These are phyloP conservation scores for Oceanodroma tethys DNA, from an alignment of 2,113 vertebrate species.

Conservation along the genomic window DNA sequence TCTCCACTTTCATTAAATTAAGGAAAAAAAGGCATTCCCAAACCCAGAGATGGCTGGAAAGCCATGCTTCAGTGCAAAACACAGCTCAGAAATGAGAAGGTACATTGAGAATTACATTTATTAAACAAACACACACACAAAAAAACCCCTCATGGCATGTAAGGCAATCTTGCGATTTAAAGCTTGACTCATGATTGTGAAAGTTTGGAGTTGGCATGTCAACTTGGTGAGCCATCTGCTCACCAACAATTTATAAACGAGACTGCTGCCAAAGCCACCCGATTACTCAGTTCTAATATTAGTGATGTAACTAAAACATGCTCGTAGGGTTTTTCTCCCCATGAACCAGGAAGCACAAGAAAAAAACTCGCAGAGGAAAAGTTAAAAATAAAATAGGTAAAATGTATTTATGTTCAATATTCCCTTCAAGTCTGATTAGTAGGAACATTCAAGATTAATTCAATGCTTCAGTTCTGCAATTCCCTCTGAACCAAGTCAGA, in stretches of 20 bases:
- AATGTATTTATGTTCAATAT: not conserved
- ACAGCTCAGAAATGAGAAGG: not conserved
- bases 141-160: not conserved
- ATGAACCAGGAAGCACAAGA: not conserved
- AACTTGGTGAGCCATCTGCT: constrained; percentile 62
- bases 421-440: not conserved
- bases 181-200: constrained; percentile 56
- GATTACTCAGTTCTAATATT: constrained; percentile 65
- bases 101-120: not conserved
- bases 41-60: not conserved
- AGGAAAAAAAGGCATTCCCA: not conserved
- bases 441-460: not conserved
- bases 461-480: not conserved
- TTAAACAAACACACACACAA: constrained; percentile 7
- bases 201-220: constrained; percentile 57
- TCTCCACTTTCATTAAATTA: not conserved
- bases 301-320: constrained; percentile 56
- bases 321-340: not conserved
- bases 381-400: constrained; percentile 14
- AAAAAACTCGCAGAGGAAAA: not conserved
- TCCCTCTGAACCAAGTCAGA: not conserved
- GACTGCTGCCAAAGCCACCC: constrained; percentile 54
- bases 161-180: constrained; percentile 8
- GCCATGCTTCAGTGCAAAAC: not conserved
- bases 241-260: constrained; percentile 51